phyloP scores from a whole-genome alignment of 1,140 invertebrate genomes.

The Dendroctonus ponderosae region DNA sequence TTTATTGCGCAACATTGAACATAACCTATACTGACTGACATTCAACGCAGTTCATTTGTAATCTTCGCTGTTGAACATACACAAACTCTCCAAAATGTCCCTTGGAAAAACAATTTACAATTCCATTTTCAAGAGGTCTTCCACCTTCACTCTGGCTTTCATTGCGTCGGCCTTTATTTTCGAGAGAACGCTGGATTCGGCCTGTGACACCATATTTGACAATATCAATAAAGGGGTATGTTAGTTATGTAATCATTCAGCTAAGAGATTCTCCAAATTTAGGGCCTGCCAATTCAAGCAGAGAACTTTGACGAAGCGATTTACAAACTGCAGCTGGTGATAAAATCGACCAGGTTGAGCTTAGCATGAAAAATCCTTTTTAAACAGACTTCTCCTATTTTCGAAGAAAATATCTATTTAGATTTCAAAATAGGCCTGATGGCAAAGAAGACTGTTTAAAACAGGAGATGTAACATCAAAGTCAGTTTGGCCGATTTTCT shows the following conservation, averaged over 20 bases:
- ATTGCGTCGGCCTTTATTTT: conserved; percentile 70
- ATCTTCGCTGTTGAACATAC: too few relatives aligned
- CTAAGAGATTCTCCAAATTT: not conserved
- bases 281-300: conserved; percentile 10
- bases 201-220: conserved; percentile 63
- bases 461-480: not conserved
- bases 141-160: conserved; percentile 69
- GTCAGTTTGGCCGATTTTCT: not conserved
- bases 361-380: too few relatives aligned
- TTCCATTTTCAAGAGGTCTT: conserved; percentile 70
- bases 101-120: conserved; percentile 57
- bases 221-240: conserved; percentile 77
- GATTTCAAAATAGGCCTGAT: not conserved
- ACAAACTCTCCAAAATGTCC: conserved; percentile 38
- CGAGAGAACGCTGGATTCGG: conserved; percentile 72
- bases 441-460: too few relatives aligned
- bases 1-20: too few relatives aligned
- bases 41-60: too few relatives aligned
- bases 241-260: conserved; percentile 42
- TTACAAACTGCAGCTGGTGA: too few relatives aligned
- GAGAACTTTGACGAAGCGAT: too few relatives aligned
- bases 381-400: not conserved
- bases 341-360: too few relatives aligned
- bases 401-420: not conserved
- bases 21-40: too few relatives aligned